Percentiles rank a stretch among this genome's conserved stretches.
phyloP scores from a whole-genome alignment of 2,888 invertebrate genomes.

The Mamestra brassicae region DNA sequence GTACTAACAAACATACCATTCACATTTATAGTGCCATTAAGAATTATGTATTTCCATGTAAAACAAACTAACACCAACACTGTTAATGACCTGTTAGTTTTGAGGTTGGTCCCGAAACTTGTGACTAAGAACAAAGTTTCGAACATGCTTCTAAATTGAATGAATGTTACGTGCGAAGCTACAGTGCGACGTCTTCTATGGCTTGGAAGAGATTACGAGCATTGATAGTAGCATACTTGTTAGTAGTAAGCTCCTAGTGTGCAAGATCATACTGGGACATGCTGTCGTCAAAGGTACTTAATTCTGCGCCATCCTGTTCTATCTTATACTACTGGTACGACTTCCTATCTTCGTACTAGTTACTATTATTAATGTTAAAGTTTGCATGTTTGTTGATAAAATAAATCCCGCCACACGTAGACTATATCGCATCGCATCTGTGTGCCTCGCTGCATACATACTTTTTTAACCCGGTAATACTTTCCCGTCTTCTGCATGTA shows the following conservation, averaged over 20 bases:
- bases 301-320: too few relatives aligned
- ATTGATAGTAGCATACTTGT: neutral
- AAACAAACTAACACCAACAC: constrained; percentile 20
- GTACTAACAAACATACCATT: constrained; percentile 17
- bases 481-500: too few relatives aligned
- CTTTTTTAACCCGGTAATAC: too few relatives aligned
- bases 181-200: neutral
- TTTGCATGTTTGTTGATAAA: too few relatives aligned
- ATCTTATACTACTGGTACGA: too few relatives aligned
- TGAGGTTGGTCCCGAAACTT: constrained; percentile 38
- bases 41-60: constrained; percentile 43
- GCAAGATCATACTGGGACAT: neutral
- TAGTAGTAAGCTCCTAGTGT: neutral
- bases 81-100: constrained; percentile 50
- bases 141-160: constrained; percentile 41
- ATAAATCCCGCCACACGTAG: too few relatives aligned
- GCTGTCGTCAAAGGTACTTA: neutral
- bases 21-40: constrained; percentile 32
- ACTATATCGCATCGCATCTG: too few relatives aligned
- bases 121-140: constrained; percentile 24
- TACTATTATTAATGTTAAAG: too few relatives aligned
- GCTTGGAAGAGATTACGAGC: neutral
- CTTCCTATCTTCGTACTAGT: too few relatives aligned
- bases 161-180: constrained; percentile 17
- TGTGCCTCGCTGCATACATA: too few relatives aligned